Evolutionary conservation across 2,113 vertebrate species (phyloP).

Genomic region (Petaurus breviceps): DNA sequence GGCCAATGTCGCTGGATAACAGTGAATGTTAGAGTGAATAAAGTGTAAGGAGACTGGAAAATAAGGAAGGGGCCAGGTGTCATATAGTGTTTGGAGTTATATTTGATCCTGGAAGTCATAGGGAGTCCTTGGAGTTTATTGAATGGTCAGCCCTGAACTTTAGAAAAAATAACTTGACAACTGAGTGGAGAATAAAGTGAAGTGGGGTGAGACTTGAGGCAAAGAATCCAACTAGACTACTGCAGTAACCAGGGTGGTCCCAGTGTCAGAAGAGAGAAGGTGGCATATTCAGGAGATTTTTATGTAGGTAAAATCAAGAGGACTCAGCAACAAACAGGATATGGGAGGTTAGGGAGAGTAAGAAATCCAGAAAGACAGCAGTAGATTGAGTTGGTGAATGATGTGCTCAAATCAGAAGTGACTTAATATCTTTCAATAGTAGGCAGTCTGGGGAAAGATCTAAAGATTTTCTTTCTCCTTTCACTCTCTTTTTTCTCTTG

Average conservation of each 20-base stretch:
- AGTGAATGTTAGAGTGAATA: background rate
- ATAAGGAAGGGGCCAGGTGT: background rate
- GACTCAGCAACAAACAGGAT: background rate
- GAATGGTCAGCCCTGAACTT: background rate
- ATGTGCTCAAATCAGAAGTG: background rate
- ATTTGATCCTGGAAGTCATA: background rate
- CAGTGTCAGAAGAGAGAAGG: background rate
- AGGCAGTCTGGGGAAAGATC: background rate
- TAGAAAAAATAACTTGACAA: background rate
- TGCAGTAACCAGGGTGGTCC: background rate
- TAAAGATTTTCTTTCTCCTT: background rate
- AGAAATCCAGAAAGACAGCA: background rate
- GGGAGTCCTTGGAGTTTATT: background rate
- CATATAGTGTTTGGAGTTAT: background rate
- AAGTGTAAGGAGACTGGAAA: background rate
- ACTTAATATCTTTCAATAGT: background rate
- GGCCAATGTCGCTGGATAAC: too few species aligned
- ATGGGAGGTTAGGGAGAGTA: background rate
- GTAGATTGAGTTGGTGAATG: background rate
- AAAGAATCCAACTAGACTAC: background rate
- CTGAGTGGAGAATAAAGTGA: background rate
- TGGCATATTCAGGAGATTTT: background rate
- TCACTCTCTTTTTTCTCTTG: background rate
- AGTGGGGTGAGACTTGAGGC: background rate
- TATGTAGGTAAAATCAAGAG: background rate